These are phyloP conservation scores for Hystrix cristata DNA, from an alignment of 2,113 vertebrate species.

Conservation along the genomic window DNA sequence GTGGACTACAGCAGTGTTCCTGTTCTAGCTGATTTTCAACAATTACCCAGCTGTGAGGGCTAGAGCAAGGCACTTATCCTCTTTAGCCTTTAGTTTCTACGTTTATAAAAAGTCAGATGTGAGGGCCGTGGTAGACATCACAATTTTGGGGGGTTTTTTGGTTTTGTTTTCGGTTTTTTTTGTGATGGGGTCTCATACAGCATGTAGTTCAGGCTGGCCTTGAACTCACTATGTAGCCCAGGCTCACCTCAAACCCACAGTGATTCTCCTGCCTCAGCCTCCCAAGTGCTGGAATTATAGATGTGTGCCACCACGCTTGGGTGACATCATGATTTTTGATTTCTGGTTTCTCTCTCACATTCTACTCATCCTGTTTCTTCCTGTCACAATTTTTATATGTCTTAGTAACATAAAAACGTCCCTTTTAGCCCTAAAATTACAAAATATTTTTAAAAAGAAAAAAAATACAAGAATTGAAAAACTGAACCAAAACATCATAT, in stretches of 20 bases:
- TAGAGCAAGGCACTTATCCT: neutral
- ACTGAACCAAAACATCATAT: neutral
- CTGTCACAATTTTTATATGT: neutral
- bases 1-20: rapidly evolving
- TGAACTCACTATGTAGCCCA: neutral
- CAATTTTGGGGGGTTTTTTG: neutral
- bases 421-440: neutral
- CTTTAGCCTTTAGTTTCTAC: neutral
- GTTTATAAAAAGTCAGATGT: neutral
- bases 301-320: neutral
- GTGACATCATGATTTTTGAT: neutral
- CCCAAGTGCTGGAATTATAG: neutral
- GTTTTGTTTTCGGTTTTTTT: neutral
- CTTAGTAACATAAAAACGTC: constrained; percentile 36
- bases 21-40: neutral
- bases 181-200: neutral
- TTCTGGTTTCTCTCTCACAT: neutral
- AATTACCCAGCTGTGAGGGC: neutral
- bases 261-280: neutral
- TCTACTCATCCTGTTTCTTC: neutral
- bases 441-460: constrained; percentile 40
- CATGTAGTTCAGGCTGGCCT: neutral
- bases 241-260: neutral
- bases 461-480: neutral
- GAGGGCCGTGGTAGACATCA: neutral